Base-by-base conservation (phyloP, 2,113 vertebrate genomes). In the Galbula dea region DNA sequence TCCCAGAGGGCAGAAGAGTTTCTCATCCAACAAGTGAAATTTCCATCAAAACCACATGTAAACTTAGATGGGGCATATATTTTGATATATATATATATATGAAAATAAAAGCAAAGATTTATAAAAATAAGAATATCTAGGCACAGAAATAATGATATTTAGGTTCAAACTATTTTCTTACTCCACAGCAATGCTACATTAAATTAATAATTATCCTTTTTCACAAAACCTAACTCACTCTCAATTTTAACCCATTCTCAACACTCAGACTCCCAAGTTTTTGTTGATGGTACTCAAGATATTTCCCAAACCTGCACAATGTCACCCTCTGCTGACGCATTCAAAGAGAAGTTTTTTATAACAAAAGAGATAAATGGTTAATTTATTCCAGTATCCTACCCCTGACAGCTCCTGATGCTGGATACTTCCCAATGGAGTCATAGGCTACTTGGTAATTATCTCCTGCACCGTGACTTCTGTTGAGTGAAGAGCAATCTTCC, bases 241-340 rank as follows among this genome's bases (percentile, higher is more conserved):
- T 6, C 39, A 9, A 52, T 43, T 75, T 76, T 58, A 73, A 46
- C 34, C 65, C 37, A 3, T 54, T 51, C 52, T 12, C 9, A 62
- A 23, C 30, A 14, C 39, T 66, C 9, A 1, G 15, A n/a, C 7
- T 79, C 71, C 63, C 19, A 55, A 71, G 36, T 79, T 83, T 69
- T 66, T 65, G 58, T 71, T 23, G 51, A 83, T 32, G 23, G 34
- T 12, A 49, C 83, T 62, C 59, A 32, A 21, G 83, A 34, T 74
- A 52, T 39, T 83, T 65, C 90, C 79, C 92, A 71, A 51, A 43
- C 83, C 93, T 93, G 92, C 90, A 94, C 85, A 86, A 77, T 24
- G 90, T 91, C 96, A 94, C 90, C 85, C 92, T 96, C 96, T 90
- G 92, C 88, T 94, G 94, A 94, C 59, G 11, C 79, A 30, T 89